Evolutionary conservation across 2,888 invertebrate genomes (phyloP).

Genomic region (Rhingia campestris): DNA sequence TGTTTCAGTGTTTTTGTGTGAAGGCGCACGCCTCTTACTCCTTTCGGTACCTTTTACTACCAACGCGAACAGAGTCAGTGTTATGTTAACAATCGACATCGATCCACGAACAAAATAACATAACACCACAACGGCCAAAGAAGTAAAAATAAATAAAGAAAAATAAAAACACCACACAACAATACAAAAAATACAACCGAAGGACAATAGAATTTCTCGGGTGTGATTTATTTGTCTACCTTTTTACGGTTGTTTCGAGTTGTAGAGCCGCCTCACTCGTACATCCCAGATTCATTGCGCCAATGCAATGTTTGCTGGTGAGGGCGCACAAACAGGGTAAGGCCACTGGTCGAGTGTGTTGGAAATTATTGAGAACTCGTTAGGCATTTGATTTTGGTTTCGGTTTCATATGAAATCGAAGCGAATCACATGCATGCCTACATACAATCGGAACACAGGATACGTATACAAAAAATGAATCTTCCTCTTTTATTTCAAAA

Average conservation of each 20-base stretch:
- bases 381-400: conserved; percentile 71
- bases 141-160: conserved; percentile 27
- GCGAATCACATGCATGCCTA: conserved; percentile 13
- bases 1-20: conserved; percentile 71
- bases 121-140: conserved; percentile 55
- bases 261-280: conserved; percentile 33
- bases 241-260: conserved; percentile 70
- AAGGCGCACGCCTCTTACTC: conserved; percentile 65
- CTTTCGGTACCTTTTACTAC: conserved; percentile 62
- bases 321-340: conserved; percentile 23
- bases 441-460: conserved; percentile 43
- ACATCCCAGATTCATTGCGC: conserved; percentile 43
- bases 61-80: conserved; percentile 57
- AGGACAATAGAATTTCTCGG: conserved; percentile 74
- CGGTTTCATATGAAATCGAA: conserved; percentile 61
- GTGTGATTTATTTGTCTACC: conserved; percentile 75
- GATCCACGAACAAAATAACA: conserved; percentile 73
- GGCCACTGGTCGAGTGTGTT: conserved; percentile 25
- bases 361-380: conserved; percentile 71
- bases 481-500: conserved; percentile 39
- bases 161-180: conserved; percentile 69
- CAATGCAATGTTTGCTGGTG: conserved; percentile 9
- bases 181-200: conserved; percentile 37
- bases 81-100: conserved; percentile 74
- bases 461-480: conserved; percentile 43